Base-by-base conservation (phyloP, 2,797 vertebrate species). In the Amniataba percoides region DNA sequence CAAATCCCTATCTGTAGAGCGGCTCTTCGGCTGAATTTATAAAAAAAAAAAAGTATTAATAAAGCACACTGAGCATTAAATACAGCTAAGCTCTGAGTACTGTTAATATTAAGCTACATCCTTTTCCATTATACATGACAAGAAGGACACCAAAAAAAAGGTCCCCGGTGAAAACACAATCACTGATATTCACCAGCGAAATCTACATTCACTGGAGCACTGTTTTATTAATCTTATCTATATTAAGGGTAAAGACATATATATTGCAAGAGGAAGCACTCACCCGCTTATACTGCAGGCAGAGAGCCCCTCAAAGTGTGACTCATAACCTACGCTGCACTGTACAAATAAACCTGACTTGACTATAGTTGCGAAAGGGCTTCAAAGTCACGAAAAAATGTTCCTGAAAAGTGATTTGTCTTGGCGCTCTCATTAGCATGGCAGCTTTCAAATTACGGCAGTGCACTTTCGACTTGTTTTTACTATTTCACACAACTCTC, bases 1-100 rank as follows among this genome's bases (percentile, higher is more conserved):
- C 78, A 90, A 88, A 88, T 88, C 88, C 76, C 42, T 49, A 62
- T 85, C 63, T 87, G 70, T 84, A 68, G 72, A 76, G 69, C 19
- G 9, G 73, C 66, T 87, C 73, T 76, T 81, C 51, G 74, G 62
- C 66, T 78, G 40, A 64, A 71, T 53, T 55, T 58, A 9, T 60
- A 49, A 72, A 36, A 49, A 72, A 36, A 36, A 72, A 68, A 80
- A 27, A 51, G 39, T 39, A 82, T 71, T 81, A 74, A 83, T 82
- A 86, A 87, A 84, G 56, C 71, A 78, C 39, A 66, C 23, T 21
- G 25, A 77, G 75, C 23, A 72, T 78, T 81, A 77, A 88, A 84
- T 78, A 53, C 64, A 83, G 65, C 63, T 82, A 59, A 87, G 60
- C 72, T 74, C 53, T 73, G 51, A 77, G 43, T 53, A 62, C 34